Evolutionary conservation across 1,140 invertebrate genomes (phyloP).

Genomic region (Trinorchestia longiramus): DNA sequence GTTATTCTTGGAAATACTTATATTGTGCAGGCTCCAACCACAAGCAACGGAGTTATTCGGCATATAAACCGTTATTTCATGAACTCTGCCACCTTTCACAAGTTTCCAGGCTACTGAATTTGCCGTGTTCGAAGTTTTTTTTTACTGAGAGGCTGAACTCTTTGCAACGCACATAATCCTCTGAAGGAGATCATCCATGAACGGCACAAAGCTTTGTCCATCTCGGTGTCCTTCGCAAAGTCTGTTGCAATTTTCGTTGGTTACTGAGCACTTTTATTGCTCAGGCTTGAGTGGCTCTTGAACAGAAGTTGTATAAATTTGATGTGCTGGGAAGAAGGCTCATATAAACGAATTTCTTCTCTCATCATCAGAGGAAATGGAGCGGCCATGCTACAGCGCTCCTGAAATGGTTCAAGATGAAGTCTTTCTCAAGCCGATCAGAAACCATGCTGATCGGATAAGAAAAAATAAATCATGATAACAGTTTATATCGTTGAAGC

Average conservation of each 20-base stretch:
- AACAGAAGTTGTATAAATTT: conserved; percentile 16
- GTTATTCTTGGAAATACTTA: not conserved
- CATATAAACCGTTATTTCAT: not conserved
- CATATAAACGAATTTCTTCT: conserved; percentile 2
- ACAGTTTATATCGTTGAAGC: not conserved
- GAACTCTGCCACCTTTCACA: not conserved
- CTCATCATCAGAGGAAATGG: not conserved
- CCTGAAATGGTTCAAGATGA: not conserved
- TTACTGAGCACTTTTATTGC: conserved; percentile 38
- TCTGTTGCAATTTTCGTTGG: conserved; percentile 34
- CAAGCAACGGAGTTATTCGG: no score
- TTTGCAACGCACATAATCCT: not conserved
- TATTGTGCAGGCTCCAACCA: not conserved
- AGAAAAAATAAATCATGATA: not conserved
- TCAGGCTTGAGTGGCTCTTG: conserved; percentile 34
- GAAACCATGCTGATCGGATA: not conserved
- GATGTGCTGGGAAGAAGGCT: not conserved
- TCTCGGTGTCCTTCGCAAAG: conserved; percentile 22
- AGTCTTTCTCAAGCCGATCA: not conserved
- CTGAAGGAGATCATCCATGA: not conserved
- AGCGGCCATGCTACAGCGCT: not conserved
- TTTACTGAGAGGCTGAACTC: not conserved
- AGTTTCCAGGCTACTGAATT: not conserved
- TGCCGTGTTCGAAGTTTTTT: not conserved
- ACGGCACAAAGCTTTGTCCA: conserved; percentile 31